A percentile compares a stretch with the other conserved stretches of the same genome.
phyloP scores from a whole-genome alignment of 2,888 invertebrate species.

The Ferdinandea cuprea region DNA sequence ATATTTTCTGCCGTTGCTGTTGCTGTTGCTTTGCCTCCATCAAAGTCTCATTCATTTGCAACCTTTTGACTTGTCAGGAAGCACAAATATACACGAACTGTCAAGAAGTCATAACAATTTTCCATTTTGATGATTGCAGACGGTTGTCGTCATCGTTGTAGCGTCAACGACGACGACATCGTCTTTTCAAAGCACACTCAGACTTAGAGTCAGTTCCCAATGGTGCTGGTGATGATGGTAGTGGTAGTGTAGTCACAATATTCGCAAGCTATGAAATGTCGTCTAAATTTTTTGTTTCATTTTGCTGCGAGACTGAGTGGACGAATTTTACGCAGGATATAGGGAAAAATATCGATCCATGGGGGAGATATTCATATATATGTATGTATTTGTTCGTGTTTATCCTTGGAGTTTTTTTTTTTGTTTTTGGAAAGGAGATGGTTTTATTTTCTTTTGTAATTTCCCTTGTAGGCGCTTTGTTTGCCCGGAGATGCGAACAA shows the following conservation, averaged over 20 bases:
- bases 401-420: not conserved
- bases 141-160: conserved; percentile 55
- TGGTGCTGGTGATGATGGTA: conserved; percentile 25
- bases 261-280: conserved; percentile 47
- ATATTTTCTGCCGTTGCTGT: not conserved
- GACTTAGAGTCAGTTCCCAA: no score
- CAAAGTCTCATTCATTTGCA: conserved; percentile 71
- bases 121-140: conserved; percentile 72
- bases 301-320: conserved; percentile 7
- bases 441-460: conserved; percentile 56
- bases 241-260: conserved; percentile 11
- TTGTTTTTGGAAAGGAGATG: not conserved
- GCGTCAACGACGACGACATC: conserved; percentile 22
- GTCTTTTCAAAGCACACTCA: not conserved
- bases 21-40: conserved; percentile 36
- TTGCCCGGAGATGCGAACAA: conserved; percentile 38
- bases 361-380: no score
- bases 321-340: conserved; percentile 53
- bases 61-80: conserved; percentile 71
- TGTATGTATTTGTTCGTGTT: no score
- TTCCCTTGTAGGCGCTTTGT: conserved; percentile 57
- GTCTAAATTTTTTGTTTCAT: conserved; percentile 29
- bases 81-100: conserved; percentile 73
- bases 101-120: conserved; percentile 76
- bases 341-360: conserved; percentile 67